Base-by-base conservation (phyloP, 2,113 vertebrate species). In the Naja naja region DNA sequence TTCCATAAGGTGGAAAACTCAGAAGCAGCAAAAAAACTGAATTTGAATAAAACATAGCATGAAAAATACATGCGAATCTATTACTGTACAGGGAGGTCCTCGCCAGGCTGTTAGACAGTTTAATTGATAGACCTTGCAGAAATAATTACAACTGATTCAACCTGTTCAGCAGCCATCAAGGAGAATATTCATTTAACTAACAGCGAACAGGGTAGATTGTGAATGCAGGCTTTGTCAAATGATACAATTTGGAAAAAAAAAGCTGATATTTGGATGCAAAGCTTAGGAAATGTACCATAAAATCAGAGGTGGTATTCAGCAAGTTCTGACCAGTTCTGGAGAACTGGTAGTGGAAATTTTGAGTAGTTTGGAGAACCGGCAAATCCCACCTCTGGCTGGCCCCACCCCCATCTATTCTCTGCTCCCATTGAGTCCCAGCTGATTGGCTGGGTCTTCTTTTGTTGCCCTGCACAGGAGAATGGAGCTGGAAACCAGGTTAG, bases 71-170 rank as follows among this genome's bases (percentile, higher is more conserved):
- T 27, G 94, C 34, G 91, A 95, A 95, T 25, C 55, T 92, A 85
- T 93, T 94, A 96, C 54, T 69, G 22, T 92, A 92, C 20, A 88
- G 49, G 91, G 34, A 94, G n/a, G 94, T 87, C 95, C 55, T 49
- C 58, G 43, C 56, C 90, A 58, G 18, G 89, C 60, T 92, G 93
- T 92, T 95, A 91, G 87, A 90, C 90, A 94, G 54, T 74, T 95
- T 95, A 95, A 96, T 95, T 96, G 95, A 96, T 93, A 74, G 95
- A 96, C 88, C 56, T 91, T 96, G 74, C 27, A 94, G 95, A 96
- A 96, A 92, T 93, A 94, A 91, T 90, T 39, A 89, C 89, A 97
- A 95, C 23, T 92, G 96, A 93, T 89, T 53, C 92, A 88, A 90
- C 52, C 74, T 85, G 56, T 55, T 94, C 94, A 94, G 92, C 92